Base-by-base conservation (phyloP, 2,888 invertebrate genomes). In the Stratiomys singularior region DNA sequence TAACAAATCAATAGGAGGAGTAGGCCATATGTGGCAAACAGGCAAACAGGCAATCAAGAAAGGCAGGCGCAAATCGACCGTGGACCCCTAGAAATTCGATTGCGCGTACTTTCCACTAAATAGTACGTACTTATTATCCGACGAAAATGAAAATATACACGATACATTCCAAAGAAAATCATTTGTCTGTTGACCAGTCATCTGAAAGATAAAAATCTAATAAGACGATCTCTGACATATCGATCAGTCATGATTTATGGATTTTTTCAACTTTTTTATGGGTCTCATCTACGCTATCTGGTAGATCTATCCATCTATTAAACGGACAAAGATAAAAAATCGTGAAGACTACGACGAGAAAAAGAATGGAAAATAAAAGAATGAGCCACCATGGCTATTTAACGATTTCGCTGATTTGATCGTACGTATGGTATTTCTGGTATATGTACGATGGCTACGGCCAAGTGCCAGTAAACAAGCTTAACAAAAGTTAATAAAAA, bases 201-300 rank as follows among this genome's bases (percentile, higher is more conserved):
- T 74, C 74, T 18, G 15, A 18, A 67, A 74, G 74, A 74, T 74
- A 74, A 74, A 74, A 58, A 74, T 74, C 74, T 60, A 74, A 74
- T 60, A 74, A 74, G 74, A 74, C 60, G 74, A 74, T 74, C 74
- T 74, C 74, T 58, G 69, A 74, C 74, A 58, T 58, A 74, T 74
- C 74, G 74, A 74, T 74, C 74, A 58, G 74, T 58, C 74, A 74
- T 74, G 74, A 74, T 74, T 74, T 74, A 74, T 74, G 74, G 74
- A 44, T 74, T 74, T 64, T 72, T 37, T 37, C 9, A 47, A 69
- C 4, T 37, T 23, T 23, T 63, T 44, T 66, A 21, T 11, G 30
- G 13, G 11, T 63, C 27, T 28, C 1, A 15, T 63, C 37, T 58
- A 60, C 23, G n/a, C 23, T 66, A 11, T 37, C 25, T 37, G 37